A percentile compares a stretch with the other conserved stretches of the same genome.
phyloP scores from a whole-genome alignment of 2,888 invertebrate species.

The Rhamphomyia laevipes region DNA sequence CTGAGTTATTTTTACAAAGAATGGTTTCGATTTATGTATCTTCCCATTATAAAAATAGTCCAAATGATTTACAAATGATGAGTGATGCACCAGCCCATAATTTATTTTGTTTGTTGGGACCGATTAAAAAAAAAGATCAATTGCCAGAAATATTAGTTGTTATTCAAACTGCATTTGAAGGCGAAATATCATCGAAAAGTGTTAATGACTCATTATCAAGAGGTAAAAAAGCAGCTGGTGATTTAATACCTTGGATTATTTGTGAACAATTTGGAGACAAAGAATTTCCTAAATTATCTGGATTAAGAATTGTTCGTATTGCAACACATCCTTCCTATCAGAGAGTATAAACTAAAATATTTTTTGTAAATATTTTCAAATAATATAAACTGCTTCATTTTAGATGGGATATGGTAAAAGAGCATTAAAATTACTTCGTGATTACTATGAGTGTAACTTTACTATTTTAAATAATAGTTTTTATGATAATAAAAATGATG shows the following conservation, averaged over 20 bases:
- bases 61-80: constrained; percentile 96
- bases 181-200: constrained; percentile 52
- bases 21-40: constrained; percentile 90
- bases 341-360: constrained; percentile 41
- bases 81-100: constrained; percentile 98
- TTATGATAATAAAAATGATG: constrained; percentile 9
- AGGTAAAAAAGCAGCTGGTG: constrained; percentile 87
- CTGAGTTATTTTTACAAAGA: constrained; percentile 82
- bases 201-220: constrained; percentile 68
- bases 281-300: constrained; percentile 81
- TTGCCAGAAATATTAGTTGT: constrained; percentile 92
- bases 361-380: too few relatives aligned
- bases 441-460: constrained; percentile 80
- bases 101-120: constrained; percentile 86
- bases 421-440: constrained; percentile 69
- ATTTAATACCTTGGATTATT: constrained; percentile 97
- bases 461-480: constrained; percentile 52
- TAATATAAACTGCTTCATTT: constrained; percentile 16
- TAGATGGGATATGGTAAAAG: constrained; percentile 95
- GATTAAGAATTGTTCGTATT: constrained; percentile 87
- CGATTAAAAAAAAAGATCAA: constrained; percentile 58
- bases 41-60: constrained; percentile 98
- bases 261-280: constrained; percentile 92
- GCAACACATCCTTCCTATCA: constrained; percentile 98
- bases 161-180: constrained; percentile 71